Evolutionary conservation across 2,113 vertebrate genomes (phyloP).

Genomic region (Tympanuchus pallidicinctus): DNA sequence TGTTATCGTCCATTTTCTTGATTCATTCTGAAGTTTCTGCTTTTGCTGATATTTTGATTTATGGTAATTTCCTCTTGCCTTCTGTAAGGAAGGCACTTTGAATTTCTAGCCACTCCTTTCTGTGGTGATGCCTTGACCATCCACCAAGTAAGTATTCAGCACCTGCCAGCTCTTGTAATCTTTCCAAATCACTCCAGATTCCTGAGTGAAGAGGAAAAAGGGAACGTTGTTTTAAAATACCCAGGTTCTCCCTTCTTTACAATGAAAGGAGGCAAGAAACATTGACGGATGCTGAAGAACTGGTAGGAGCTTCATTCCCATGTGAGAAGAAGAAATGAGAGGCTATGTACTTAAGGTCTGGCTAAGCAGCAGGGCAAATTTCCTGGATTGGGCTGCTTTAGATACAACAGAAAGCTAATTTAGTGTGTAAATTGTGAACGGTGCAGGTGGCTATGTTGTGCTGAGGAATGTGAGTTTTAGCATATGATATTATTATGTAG

Average conservation of each 20-base stretch:
- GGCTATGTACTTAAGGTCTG: background rate
- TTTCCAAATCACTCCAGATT: background rate
- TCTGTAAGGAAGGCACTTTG: background rate
- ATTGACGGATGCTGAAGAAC: background rate
- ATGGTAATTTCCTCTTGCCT: background rate
- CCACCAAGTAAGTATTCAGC: background rate
- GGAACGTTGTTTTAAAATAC: background rate
- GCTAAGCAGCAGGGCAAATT: background rate
- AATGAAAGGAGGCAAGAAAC: background rate
- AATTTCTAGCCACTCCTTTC: background rate
- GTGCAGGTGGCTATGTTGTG: background rate
- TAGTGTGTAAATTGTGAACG: background rate
- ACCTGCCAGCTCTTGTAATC: background rate
- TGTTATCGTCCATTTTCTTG: background rate
- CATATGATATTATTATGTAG: background rate
- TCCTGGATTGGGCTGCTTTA: background rate
- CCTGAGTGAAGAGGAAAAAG: background rate
- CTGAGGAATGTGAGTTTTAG: background rate
- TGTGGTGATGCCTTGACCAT: background rate
- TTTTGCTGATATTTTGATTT: background rate
- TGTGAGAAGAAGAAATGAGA: background rate
- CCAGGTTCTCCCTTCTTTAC: accelerated
- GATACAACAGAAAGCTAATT: background rate
- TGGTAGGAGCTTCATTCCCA: background rate
- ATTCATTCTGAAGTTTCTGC: background rate